Base-by-base conservation (phyloP, 2,113 vertebrate species). In the Melanotaenia duboulayi region DNA sequence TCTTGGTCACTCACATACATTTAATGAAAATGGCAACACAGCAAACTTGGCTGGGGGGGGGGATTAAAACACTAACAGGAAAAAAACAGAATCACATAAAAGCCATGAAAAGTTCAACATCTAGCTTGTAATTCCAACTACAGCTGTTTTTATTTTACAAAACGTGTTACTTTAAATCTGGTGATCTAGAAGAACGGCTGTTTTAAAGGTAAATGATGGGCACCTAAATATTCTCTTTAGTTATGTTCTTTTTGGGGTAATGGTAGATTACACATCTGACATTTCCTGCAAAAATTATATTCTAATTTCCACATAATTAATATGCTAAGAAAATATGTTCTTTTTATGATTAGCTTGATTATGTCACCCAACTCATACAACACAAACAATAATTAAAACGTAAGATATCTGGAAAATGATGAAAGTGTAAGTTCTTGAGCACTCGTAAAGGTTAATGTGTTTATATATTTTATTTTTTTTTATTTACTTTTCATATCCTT, bases 11-110 rank as follows among this genome's bases (percentile, higher is more conserved):
- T 72, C 62, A 50, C 63, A 11, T 71, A 71, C 67, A 52, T 81
- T 54, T 65, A 76, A 67, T 80, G 48, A 82, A 82, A 88, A 80
- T 50, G 16, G 28, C 40, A 65, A 25, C 25, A 76, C 22, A 48
- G 35, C n/a, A 72, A 71, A 69, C 14, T 16, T 16, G 20, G 44
- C 48, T 48, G 11, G 17, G n/a, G 1, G 13, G 19, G 11, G 32
- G 8, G 32, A 35, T 8, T 35, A 35, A 9, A 35, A 35, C 32
- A 35, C 32, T 35, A 35, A 9, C 32, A 35, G 32, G 32, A 35
- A 7, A 9, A 35, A 35, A 35, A 35, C 6, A 9, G 5, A 35
- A 7, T 9, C 32, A 6, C 32, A 35, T 35, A 35, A 35, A 35
- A 35, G 32, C 4, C 32, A 35, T 28, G 8, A 35, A 9, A 35